Evolutionary conservation across 2,888 invertebrate species (phyloP), one percentile per base, ranked within the genome.

Genomic region (Dasysyrphus albostriatus): DNA sequence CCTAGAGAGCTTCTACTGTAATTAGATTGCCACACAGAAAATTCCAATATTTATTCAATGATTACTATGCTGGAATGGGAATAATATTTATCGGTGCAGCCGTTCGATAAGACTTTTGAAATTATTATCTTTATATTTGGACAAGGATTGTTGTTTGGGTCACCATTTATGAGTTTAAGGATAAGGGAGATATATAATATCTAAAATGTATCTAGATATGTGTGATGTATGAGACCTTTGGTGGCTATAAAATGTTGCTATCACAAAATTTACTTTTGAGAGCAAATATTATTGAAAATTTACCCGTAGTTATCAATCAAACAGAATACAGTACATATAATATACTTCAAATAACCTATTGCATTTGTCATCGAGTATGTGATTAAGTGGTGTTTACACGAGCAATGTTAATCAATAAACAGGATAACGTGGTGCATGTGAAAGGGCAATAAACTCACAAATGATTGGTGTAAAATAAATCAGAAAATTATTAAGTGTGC

Each of bases 41-140:
- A 49, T 24, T 74, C 44, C 79, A 83, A 79, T 83, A 83, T 83
- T 83, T 79, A 79, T 61, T 70, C 69, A 72, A 67, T 77, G 49
- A 67, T 49, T 67, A 67, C 44, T 44, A 65, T 47, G 32, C 14
- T 42, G 49, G 65, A 47, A 47, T 70, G 34, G 14, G 79, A 47
- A 73, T 39, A 65, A 47, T 42, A 42, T 67, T 59, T 69, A 80
- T 67, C 12, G 44, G 39, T 49, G 56, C 37, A 72, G 39, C 44
- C 47, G 67, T 59, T 59, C 37, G 78, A 83, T 83, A 78, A 83
- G 78, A 54, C 54, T 67, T 69, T 73, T 44, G 47, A 49, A 67
- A 67, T 49, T 67, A 67, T 67, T 32, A 47, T 47, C 58, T 51
- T 67, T 65, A 54, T 78, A 69, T 61, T 83, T 69, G 78, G 29